Evolutionary conservation across 2,113 vertebrate species (phyloP), one percentile per base, ranked within the genome.

Genomic region (Nyctibius bracteatus): DNA sequence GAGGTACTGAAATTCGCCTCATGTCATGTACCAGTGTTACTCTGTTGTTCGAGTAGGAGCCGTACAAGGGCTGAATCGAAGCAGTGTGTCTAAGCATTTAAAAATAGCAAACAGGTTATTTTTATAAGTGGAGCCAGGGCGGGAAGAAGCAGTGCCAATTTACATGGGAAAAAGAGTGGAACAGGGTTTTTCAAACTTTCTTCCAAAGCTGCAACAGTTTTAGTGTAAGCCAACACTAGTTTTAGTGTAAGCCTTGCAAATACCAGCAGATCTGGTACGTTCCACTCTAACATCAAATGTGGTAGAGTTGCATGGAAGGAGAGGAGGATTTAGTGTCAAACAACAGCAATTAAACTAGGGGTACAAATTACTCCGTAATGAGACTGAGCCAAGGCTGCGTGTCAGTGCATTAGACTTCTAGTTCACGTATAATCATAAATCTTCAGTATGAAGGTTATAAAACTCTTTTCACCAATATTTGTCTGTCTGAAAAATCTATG

Each of bases 401-500:
- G 87, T 96, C 92, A 47, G 52, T 59, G 63, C 62, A 71, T 92
- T 87, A 77, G 78, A 65, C 72, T 86, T 91, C 84, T 90, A 70
- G 95, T 94, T 81, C 92, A 81, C 7, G 3, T 85, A 28, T 68
- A 68, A 35, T 65, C 84, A 62, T 96, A 92, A 90, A 94, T 96
- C 95, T 88, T 81, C 35, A n/a, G 74, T 72, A 21, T 92, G 92
- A 94, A 96, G 85, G 91, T 92, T 89, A 63, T 94, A 86, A 94
- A 95, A 90, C 51, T 87, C 66, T 89, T 94, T 80, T 91, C 92
- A 90, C 94, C 88, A 92, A 73, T 94, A 89, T 96, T 96, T 93
- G 57, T 89, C 86, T 96, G 23, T 52, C 43, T 88, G 59, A 90
- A 94, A 92, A 94, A 81, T 67, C 25, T 62, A 59, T 81, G 84